A percentile compares a stretch with the other conserved stretches of the same genome.
Conservation (phyloP, 2,797 vertebrate genomes). For the Glossophaga mutica region DNA sequence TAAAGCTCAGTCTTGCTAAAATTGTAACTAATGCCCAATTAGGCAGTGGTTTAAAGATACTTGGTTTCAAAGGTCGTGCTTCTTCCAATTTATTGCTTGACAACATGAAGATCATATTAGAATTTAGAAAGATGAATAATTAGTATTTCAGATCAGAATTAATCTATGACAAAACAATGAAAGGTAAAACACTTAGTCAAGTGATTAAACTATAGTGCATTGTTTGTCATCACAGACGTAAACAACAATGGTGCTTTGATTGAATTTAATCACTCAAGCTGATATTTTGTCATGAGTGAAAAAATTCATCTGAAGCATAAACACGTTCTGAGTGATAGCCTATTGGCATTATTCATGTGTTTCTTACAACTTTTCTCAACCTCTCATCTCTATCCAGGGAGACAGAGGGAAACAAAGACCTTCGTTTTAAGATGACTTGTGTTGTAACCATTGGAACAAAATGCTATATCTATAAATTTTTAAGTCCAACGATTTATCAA, state of each 20-base stretch:
- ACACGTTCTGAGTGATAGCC: background rate
- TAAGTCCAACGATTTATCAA: slow-evolving; percentile 42
- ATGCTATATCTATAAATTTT: slow-evolving; percentile 45
- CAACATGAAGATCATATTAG: background rate
- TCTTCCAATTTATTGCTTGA: background rate
- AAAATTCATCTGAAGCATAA: background rate
- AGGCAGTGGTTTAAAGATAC: background rate
- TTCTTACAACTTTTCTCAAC: background rate
- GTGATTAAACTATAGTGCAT: background rate
- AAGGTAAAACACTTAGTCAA: background rate
- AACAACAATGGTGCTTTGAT: background rate
- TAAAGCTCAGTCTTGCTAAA: background rate
- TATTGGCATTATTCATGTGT: background rate
- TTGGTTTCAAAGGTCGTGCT: background rate
- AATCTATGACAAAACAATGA: background rate
- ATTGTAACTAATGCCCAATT: background rate
- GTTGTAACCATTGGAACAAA: slow-evolving; percentile 56
- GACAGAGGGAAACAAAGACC: slow-evolving; percentile 12
- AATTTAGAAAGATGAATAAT: background rate
- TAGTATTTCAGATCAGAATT: background rate
- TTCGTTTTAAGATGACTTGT: slow-evolving; percentile 48
- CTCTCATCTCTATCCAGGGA: background rate
- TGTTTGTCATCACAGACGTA: background rate
- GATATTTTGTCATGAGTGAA: background rate
- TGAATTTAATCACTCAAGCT: background rate